Evolutionary conservation across 2,888 invertebrate species (phyloP), one percentile per base, ranked within the genome.

Genomic region (Chrysotoxum bicinctum): DNA sequence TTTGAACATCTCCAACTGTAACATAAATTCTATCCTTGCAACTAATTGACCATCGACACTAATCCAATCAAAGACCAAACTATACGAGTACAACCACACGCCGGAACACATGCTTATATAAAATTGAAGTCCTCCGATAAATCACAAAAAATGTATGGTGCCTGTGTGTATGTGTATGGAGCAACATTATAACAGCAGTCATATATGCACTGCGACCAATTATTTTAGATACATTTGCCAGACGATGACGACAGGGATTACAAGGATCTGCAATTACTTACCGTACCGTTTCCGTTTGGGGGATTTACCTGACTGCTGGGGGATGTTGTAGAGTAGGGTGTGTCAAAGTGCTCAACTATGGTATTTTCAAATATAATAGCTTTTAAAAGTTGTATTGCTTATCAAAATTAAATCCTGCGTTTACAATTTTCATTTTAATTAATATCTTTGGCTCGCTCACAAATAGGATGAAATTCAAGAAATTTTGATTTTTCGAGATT

Each of bases 231-330:
- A 50, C 32, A 66, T 66, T 68, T 74, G 66, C 72, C 54, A 69
- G 82, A 83, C 82, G 82, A 78, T 74, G 82, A 83, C 73, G 82
- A 74, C 43, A 66, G 77, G 73, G 69, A 83, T 83, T 78, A 74
- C 69, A 83, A 45, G 78, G 68, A 78, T 83, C 62, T 56, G 68
- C 82, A 83, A 83, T 83, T 83, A 83, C 82, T 83, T 78, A 69
- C 54, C 60, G 62, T 56, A 32, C 10, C 56, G 19, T 56, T 56
- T 48, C 21, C 7, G 16, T 52, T 56, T 43, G 30, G 19, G 21
- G 14, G 14, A 50, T 21, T 50, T n/a, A 26, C 32, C 35, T 66
- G 66, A n/a, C 21, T 50, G 50, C 35, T 35, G 52, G 7, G 60
- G 21, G 58, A 76, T 66, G 26, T 60, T 81, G 52, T 35, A 37